These are phyloP conservation scores for Hydropotes inermis DNA, from an alignment of 2,113 vertebrate genomes.

Conservation along the genomic window DNA sequence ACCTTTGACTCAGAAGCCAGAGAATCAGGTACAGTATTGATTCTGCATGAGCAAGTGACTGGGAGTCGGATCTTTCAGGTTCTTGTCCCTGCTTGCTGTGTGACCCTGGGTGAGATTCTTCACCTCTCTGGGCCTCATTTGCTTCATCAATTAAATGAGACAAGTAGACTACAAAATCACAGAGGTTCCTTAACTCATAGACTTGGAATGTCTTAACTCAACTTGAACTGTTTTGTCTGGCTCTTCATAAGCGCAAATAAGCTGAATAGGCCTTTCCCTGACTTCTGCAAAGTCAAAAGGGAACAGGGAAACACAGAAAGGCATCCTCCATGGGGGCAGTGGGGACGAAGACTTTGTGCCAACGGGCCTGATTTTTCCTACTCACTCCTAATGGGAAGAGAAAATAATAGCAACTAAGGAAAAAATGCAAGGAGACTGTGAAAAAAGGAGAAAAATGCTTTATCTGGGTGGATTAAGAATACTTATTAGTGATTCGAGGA, in stretches of 20 bases:
- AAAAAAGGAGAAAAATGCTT: not conserved
- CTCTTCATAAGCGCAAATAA: not conserved
- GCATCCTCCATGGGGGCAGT: not conserved
- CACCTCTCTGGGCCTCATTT: not conserved
- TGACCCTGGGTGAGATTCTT: not conserved
- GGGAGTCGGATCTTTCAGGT: not conserved
- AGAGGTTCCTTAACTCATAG: constrained; percentile 1
- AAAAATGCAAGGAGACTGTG: not conserved
- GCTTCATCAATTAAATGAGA: constrained; percentile 40
- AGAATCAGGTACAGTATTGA: constrained; percentile 50
- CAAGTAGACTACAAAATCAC: not conserved
- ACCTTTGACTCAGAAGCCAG: constrained; percentile 32
- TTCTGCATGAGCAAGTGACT: not conserved
- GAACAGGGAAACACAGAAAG: not conserved
- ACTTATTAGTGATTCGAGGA: not conserved
- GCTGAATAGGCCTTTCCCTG: not conserved
- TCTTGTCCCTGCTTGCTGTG: constrained; percentile 16
- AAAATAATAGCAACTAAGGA: not conserved
- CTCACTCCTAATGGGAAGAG: not conserved
- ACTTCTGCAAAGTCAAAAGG: not conserved
- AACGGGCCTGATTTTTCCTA: not conserved
- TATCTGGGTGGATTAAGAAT: not conserved
- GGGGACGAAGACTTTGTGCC: not conserved
- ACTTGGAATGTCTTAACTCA: not conserved
- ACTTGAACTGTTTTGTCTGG: not conserved